Evolutionary conservation across 2,113 vertebrate species (phyloP), one percentile per base, ranked within the genome.

Genomic region (Oceanites oceanicus): DNA sequence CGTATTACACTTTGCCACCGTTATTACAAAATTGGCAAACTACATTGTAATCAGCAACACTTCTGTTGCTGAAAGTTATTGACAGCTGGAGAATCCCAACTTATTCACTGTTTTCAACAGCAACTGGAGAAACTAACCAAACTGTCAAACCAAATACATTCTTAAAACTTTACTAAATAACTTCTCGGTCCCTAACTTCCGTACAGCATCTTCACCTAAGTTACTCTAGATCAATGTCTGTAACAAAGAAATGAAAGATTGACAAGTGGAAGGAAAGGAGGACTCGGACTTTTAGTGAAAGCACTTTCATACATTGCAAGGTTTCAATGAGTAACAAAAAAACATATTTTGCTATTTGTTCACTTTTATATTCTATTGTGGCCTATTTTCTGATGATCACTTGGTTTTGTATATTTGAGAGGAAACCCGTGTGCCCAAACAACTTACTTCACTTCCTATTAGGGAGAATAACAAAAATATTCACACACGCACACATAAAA

Each of bases 321-420:
- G 23, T 65, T 81, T 77, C 70, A 32, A 6, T 42, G 27, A 56
- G 44, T 44, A 88, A 90, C 25, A 55, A 67, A 70, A 12, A 2
- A 3, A 7, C 23, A 0, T 45, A 44, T 76, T 92, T 83, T 86
- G 42, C 63, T 40, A 6, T 71, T 68, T 36, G 17, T 42, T 96
- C 55, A 36, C 45, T 90, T 91, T 92, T 73, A 68, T 66, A 10
- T 22, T 42, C 55, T 49, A 7, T 15, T 83, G 78, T 68, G 38
- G 42, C 45, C 44, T 80, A 38, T 77, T 88, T 92, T 88, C 79
- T 83, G 63, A 72, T 66, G 55, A 88, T 62, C 76, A n/a, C 59
- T 95, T 59, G 15, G 15, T 93, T 87, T 90, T 74, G 8, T 77
- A 44, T 78, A 87, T 92, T 92, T 90, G 86, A 83, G 86, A 90